Evolutionary conservation across 2,113 vertebrate species (phyloP).

Genomic region (Spea bombifrons): DNA sequence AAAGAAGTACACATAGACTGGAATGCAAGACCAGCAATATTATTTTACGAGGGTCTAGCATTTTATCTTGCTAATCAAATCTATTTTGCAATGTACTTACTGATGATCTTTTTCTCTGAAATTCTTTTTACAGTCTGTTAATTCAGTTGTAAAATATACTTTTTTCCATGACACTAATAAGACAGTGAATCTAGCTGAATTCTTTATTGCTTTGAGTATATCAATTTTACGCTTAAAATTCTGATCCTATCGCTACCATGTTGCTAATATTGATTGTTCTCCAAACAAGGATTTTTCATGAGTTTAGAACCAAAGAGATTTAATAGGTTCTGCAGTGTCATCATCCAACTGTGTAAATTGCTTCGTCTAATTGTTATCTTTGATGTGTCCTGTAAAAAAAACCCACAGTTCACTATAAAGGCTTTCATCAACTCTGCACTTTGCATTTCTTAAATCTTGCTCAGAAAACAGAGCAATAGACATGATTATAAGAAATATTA

Average conservation of each 20-base stretch:
- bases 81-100: slow-evolving; percentile 9
- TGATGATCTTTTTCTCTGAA: slow-evolving; percentile 16
- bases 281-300: slow-evolving; percentile 43
- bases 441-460: slow-evolving; percentile 48
- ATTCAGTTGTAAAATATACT: slow-evolving; percentile 45
- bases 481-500: slow-evolving; percentile 44
- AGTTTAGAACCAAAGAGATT: slow-evolving; percentile 44
- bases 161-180: slow-evolving; percentile 36
- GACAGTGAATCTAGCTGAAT: slow-evolving; percentile 22
- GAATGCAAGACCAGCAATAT: background rate
- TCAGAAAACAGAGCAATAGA: slow-evolving; percentile 50
- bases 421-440: slow-evolving; percentile 52
- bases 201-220: slow-evolving; percentile 38
- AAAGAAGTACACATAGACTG: slow-evolving; percentile 1
- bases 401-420: slow-evolving; percentile 52
- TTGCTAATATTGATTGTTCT: slow-evolving; percentile 46
- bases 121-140: slow-evolving; percentile 32
- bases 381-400: slow-evolving; percentile 41
- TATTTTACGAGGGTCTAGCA: background rate
- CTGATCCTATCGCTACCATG: slow-evolving; percentile 34
- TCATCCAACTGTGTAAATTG: slow-evolving; percentile 24
- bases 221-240: slow-evolving; percentile 47
- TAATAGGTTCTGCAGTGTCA: slow-evolving; percentile 46
- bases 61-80: slow-evolving; percentile 27
- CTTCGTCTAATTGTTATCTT: slow-evolving; percentile 50